Evolutionary conservation across 2,888 invertebrate species (phyloP), one percentile per base, ranked within the genome.

Genomic region (Pocota personata): DNA sequence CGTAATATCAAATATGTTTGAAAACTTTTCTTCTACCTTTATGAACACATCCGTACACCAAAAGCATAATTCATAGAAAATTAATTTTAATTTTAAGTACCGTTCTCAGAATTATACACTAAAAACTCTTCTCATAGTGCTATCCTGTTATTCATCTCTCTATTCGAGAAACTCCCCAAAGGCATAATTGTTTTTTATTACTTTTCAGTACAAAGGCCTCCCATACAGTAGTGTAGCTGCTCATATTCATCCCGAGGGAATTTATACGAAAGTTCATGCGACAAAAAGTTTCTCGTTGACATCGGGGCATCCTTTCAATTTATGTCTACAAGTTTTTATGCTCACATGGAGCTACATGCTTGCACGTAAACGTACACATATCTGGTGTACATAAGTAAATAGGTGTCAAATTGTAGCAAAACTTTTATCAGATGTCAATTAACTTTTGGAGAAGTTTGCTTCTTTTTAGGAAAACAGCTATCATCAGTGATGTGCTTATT

Each of bases 401-500:
- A 82, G 82, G 82, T 82, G 82, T 82, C 82, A 82, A 82, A 82
- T 82, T 76, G 82, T 82, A 76, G 48, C 37, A 58, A n/a, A 82
- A 82, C 64, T 76, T 82, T 82, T 82, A 82, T 82, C 82, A 82
- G 82, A 75, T 82, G 75, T 62, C 82, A 82, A 82, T 82, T 82
- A 82, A 69, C 67, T 82, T 80, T 80, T 66, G 58, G 16, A 35
- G 58, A 73, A 80, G 40, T 80, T 80, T 40, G 35, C 27, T 32
- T 46, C 16, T 35, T 48, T 58, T 58, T 48, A 30, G 43, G 57
- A 32, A 57, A 58, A 35, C 46, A 58, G 75, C 43, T 19, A 46
- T 64, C 55, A 35, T 64, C 64, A 35, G 55, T 21, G 64, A 76
- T 76, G 30, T 37, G 57, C 43, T 66, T 75, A 43, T 75, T 75